Percentiles rank a stretch among this genome's conserved stretches.
Conservation (phyloP, 1,140 invertebrate genomes). For the Lucilia sericata region DNA sequence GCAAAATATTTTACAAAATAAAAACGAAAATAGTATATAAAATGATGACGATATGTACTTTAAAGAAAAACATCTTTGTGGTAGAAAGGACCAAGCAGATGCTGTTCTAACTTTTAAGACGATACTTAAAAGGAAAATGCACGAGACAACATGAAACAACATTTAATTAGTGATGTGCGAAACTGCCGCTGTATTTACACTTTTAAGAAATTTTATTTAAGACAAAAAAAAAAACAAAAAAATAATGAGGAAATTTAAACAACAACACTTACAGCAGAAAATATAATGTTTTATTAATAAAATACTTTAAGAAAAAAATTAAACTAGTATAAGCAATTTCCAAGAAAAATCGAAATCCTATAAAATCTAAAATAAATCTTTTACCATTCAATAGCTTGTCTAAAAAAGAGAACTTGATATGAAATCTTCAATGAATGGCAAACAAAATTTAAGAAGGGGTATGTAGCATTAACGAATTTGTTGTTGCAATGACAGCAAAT, state of each 20-base stretch:
- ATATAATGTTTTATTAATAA: not conserved
- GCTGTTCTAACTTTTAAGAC: slow-evolving; percentile 8
- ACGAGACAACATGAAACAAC: slow-evolving; percentile 35
- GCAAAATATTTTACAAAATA: not conserved
- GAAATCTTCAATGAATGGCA: not conserved
- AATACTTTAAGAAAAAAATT: not conserved
- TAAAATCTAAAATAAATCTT: slow-evolving; percentile 27
- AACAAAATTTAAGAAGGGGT: not conserved
- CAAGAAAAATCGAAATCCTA: not conserved
- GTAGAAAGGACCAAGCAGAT: not conserved
- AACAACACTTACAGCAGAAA: not conserved
- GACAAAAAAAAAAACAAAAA: not conserved
- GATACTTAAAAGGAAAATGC: slow-evolving; percentile 25
- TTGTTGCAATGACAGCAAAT: slow-evolving; percentile 63
- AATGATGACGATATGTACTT: slow-evolving; percentile 7
- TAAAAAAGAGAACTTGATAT: not conserved
- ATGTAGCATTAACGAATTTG: slow-evolving; percentile 32
- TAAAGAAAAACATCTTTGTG: not conserved
- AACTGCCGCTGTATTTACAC: slow-evolving; percentile 30
- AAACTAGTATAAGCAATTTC: not conserved
- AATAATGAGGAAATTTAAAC: not conserved
- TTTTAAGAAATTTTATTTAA: not conserved
- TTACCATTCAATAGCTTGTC: slow-evolving; percentile 34
- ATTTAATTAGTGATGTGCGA: slow-evolving; percentile 46
- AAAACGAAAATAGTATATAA: not conserved